Conservation (phyloP, 2,888 invertebrate genomes). For the Nymphalis urticae region DNA sequence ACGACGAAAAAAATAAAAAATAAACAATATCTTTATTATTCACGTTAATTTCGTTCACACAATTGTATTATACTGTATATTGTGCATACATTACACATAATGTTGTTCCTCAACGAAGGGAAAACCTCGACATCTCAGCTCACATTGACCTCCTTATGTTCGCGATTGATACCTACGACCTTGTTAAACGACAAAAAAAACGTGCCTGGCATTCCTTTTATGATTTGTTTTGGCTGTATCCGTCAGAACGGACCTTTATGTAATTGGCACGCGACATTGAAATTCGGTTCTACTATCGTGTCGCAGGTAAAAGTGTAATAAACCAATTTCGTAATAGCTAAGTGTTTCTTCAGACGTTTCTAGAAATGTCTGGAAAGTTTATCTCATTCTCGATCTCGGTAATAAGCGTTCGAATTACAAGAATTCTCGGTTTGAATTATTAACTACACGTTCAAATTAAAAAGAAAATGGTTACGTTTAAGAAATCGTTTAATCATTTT, state of each 20-base stretch:
- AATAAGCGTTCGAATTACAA: not conserved
- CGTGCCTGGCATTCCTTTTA: conserved; percentile 34
- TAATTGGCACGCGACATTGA: conserved; percentile 13
- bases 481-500: too few relatives aligned
- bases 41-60: not conserved
- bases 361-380: conserved; percentile 22
- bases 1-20: too few relatives aligned
- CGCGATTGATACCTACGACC: conserved; percentile 27
- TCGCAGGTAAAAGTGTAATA: not conserved
- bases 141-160: conserved; percentile 63
- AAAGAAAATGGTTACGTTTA: too few relatives aligned
- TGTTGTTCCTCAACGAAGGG: conserved; percentile 50
- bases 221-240: conserved; percentile 26
- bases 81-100: conserved; percentile 16
- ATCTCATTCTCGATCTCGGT: not conserved
- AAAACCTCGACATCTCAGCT: conserved; percentile 59
- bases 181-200: conserved; percentile 32
- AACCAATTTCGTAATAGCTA: conserved; percentile 2
- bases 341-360: conserved; percentile 2
- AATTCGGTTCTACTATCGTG: conserved; percentile 3
- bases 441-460: not conserved
- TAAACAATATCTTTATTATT: too few relatives aligned
- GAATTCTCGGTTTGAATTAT: not conserved
- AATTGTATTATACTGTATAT: not conserved
- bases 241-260: conserved; percentile 8